Base-by-base conservation (phyloP, 2,888 invertebrate species). In the Gasteruption jaculator region DNA sequence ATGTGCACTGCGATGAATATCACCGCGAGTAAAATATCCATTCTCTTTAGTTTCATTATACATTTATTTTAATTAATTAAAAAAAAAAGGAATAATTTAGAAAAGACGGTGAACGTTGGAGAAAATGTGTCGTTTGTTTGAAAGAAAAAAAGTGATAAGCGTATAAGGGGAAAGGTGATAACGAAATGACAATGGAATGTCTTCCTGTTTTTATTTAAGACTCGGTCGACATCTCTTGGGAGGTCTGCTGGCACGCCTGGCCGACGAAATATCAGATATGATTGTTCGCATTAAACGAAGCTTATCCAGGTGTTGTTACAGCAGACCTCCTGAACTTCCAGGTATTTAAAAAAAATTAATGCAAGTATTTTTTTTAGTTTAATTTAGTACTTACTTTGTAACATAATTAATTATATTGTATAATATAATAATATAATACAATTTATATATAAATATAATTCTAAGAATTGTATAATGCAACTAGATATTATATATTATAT, bases 121-220 rank as follows among this genome's bases (percentile, higher is more conserved):
- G 22, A 15, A 5, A 27, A 10, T 6, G n/a, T n/a, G n/a, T n/a
- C n/a, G n/a, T n/a, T n/a, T n/a, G n/a, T n/a, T n/a, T n/a, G n/a
- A n/a, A n/a, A n/a, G n/a, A n/a, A n/a, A n/a, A n/a, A n/a, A n/a
- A n/a, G n/a, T n/a, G n/a, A n/a, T n/a, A n/a, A n/a, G n/a, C n/a
- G n/a, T n/a, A n/a, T n/a, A n/a, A n/a, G n/a, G n/a, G n/a, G n/a
- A n/a, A n/a, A n/a, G n/a, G n/a, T n/a, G n/a, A n/a, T n/a, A n/a
- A n/a, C n/a, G n/a, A n/a, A n/a, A n/a, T n/a, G n/a, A n/a, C n/a
- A 48, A 59, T 62, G 60, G 60, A 58, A 65, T 65, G 63, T 63
- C 63, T 52, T 65, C 62, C 51, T 67, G 65, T 38, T 68, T 68
- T 43, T 67, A 66, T 58, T 46, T 67, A 41, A 59, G 65, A 49